Evolutionary conservation across 2,113 vertebrate genomes (phyloP), one percentile per base, ranked within the genome.

Genomic region (Fulica atra): DNA sequence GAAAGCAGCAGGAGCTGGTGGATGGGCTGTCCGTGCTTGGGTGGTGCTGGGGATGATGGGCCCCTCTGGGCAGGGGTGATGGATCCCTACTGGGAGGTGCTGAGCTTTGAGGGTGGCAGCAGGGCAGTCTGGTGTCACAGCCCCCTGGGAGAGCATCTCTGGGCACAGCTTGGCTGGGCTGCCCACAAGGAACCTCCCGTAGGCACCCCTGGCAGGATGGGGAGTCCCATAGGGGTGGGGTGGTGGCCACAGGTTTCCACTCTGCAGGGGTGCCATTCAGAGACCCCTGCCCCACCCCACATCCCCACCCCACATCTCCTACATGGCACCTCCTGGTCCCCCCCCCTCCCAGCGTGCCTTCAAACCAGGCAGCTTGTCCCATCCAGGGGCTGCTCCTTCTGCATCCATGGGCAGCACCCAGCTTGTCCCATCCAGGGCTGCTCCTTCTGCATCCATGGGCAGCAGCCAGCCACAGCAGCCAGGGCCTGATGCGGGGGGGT

Each of bases 21-120:
- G 0, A 0, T 2, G 57, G 25, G 36, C 38, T 29, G 12, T 0
- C 23, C 6, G 25, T 25, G 86, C 54, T 72, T 0, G 2, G 10
- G 16, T 2, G 5, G 36, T 64, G 16, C 81, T 11, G 2, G 1
- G 65, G 20, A 10, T 1, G 3, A 23, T 9, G 23, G 26, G 8
- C 5, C 15, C 9, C 11, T 29, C 60, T 4, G 51, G 28, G 56
- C 64, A 26, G 60, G 51, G 42, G 16, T 0, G 4, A 44, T 5
- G 59, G 78, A 7, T 8, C 33, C 21, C 17, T 16, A 24, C 16
- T 2, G 7, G 46, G 33, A 51, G 36, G 26, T 59, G 42, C 51
- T 46, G 78, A 36, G 69, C n/a, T n/a, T 24, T 53, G 11, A 2
- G 11, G 29, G 44, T 73, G 82, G 56, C 51, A 64, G 51, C 20